Evolutionary conservation across 1,140 invertebrate species (phyloP).

Genomic region (Helicorthomorpha holstii): DNA sequence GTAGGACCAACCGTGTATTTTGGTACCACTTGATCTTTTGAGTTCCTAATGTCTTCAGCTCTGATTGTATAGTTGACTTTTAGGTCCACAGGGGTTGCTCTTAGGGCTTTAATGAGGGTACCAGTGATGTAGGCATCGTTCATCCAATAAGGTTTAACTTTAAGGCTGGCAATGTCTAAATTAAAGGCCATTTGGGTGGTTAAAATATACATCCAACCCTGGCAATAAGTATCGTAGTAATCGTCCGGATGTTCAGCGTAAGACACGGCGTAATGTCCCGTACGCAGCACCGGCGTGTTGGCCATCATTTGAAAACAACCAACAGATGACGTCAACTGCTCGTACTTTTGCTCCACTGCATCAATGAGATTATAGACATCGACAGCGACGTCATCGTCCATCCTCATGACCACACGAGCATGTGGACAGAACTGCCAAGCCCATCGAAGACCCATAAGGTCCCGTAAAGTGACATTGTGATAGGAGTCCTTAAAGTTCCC

Average conservation of each 20-base stretch:
- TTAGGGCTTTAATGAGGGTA: no score
- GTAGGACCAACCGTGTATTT: no score
- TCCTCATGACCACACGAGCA: constrained; percentile 19
- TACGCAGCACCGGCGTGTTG: neutral
- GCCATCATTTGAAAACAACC: neutral
- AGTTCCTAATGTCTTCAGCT: no score
- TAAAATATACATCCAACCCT: no score
- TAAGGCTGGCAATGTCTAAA: no score
- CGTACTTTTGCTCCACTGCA: neutral
- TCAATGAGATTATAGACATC: neutral
- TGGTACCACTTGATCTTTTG: no score
- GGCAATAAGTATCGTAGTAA: neutral
- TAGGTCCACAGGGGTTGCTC: no score
- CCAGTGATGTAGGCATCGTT: no score
- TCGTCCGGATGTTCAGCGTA: neutral
- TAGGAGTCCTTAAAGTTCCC: constrained; percentile 21
- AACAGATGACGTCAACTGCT: neutral
- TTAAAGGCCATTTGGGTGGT: no score
- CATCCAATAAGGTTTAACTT: no score
- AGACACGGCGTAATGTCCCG: neutral
- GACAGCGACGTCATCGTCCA: constrained; percentile 22
- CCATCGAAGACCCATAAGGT: constrained; percentile 20
- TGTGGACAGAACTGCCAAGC: constrained; percentile 16
- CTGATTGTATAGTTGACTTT: no score
- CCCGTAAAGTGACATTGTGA: constrained; percentile 25